Base-by-base conservation (phyloP, 92 coral and sea anemone species). In the Epizoanthus rinbou region DNA sequence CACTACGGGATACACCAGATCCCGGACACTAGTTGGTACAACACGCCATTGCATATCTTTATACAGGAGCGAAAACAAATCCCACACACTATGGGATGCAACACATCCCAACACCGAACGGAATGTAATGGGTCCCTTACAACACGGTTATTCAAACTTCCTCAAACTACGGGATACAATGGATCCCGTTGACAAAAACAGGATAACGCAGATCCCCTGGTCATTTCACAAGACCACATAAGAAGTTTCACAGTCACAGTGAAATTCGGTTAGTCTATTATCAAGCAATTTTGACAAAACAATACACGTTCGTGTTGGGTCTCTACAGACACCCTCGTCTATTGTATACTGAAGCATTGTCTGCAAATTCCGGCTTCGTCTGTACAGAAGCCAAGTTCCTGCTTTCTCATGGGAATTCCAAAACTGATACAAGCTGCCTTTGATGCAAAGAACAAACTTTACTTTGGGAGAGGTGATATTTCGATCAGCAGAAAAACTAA, bases 381-480 rank as follows among this genome's bases (percentile, higher is more conserved):
- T 8, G 74, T 69, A 41, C 56, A 69, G 74, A 69, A 69, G 19
- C 56, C 74, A 39, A 41, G 3, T 69, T 69, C 39, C 73, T 37
- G 53, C 24, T 17, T 19, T 9, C 59, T 21, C 11, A 18, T 33
- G 19, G 39, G 43, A 13, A 74, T 23, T n/a, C 64, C 24, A 6
- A 74, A 54, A 25, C 64, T 74, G 16, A 74, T 54, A 28, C 31
- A 28, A 28, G 31, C 31, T 28, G 2, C 31, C 31, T 28, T 28
- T 28, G 31, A 28, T 28, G 31, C 31, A 28, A 28, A 28, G 31
- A 28, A 28, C 31, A 28, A 28, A 28, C 31, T 28, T 0, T 28
- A 28, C 31, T 28, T 28, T 28, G 31, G 31, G 31, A 28, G 31
- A 28, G 31, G 1, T 28, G 31, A 0, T 28, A 0, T 28, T 28